These are phyloP conservation scores for Leuciscus idus DNA, from an alignment of 2,113 vertebrate species.

Conservation along the genomic window DNA sequence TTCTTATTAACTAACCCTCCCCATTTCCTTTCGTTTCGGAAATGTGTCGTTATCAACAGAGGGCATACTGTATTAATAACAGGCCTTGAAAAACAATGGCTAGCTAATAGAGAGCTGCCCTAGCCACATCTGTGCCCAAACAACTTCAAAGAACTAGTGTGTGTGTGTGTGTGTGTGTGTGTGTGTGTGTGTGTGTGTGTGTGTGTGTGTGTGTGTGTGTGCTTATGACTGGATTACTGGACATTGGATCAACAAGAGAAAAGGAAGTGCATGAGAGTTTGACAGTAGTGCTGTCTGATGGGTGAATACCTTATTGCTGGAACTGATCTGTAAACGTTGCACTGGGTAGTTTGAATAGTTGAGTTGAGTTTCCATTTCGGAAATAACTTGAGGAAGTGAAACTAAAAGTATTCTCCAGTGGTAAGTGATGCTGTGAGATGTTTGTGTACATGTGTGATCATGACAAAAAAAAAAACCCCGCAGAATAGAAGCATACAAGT, in stretches of 20 bases:
- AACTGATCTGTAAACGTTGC: neutral
- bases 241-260: conserved; percentile 20
- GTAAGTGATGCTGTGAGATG: neutral
- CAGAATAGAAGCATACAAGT: neutral
- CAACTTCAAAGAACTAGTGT: neutral
- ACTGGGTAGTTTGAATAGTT: neutral
- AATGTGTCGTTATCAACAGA: conserved; percentile 58
- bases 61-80: conserved; percentile 56
- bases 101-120: conserved; percentile 25
- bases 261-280: conserved; percentile 7
- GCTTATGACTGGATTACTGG: neutral
- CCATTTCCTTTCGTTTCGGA: conserved; percentile 57
- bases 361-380: neutral
- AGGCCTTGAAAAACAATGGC: conserved; percentile 38
- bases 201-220: neutral
- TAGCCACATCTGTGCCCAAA: neutral
- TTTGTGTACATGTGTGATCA: neutral
- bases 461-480: neutral
- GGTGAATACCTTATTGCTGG: neutral
- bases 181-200: neutral
- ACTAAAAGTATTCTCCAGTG: neutral
- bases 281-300: neutral
- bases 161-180: neutral
- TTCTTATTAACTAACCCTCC: conserved; percentile 49
- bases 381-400: conserved; percentile 8